Evolutionary conservation across 2,797 vertebrate species (phyloP).

Genomic region (Allobates femoralis): DNA sequence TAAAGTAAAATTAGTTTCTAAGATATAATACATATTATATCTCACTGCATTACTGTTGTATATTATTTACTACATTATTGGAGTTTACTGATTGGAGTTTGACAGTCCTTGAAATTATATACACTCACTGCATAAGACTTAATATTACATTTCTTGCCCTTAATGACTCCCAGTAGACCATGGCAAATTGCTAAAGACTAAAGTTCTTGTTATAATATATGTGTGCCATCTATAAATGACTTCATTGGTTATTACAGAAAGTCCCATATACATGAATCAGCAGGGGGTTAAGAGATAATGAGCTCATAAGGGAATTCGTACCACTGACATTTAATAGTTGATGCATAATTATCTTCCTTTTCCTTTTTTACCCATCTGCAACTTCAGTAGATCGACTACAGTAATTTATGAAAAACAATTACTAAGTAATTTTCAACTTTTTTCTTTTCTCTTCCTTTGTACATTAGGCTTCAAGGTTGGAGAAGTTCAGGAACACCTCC

Average conservation of each 20-base stretch:
- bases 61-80: neutral
- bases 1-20: too few species aligned
- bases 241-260: neutral
- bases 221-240: neutral
- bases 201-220: neutral
- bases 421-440: neutral
- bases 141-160: neutral
- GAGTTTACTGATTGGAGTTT: too few species aligned
- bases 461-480: neutral
- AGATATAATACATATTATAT: neutral
- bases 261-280: neutral
- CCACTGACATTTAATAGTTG: slow-evolving; percentile 20
- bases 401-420: slow-evolving; percentile 7
- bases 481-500: neutral
- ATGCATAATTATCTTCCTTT: slow-evolving; percentile 16
- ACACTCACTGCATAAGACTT: neutral
- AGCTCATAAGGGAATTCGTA: slow-evolving; percentile 22
- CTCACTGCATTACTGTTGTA: neutral
- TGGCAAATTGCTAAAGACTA: neutral
- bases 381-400: neutral
- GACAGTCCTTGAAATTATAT: neutral
- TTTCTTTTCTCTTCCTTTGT: neutral
- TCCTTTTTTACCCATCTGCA: neutral
- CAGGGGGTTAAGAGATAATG: slow-evolving; percentile 8
- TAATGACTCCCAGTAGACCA: neutral